Conservation (phyloP, 2,888 invertebrate species). For the Agrenia bidenticulata region DNA sequence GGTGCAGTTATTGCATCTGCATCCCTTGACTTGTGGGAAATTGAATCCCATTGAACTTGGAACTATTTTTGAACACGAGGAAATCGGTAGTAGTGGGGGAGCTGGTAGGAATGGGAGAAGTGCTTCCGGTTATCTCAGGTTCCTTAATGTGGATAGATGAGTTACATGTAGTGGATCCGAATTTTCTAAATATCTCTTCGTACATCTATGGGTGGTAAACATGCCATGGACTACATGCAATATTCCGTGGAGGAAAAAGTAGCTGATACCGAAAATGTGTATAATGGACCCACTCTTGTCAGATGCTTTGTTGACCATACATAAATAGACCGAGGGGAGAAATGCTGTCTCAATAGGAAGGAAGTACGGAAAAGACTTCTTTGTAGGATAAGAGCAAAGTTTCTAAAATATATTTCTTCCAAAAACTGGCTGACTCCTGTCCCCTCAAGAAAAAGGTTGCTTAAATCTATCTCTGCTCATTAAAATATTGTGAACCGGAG, state of each 20-base stretch:
- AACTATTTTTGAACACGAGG: slow-evolving; percentile 9
- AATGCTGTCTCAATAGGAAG: not conserved
- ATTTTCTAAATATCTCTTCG: not conserved
- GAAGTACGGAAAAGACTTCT: slow-evolving; percentile 1
- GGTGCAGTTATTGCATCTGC: not conserved
- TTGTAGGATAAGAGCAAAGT: not conserved
- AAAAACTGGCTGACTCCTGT: too few relatives aligned
- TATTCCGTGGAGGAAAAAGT: not conserved
- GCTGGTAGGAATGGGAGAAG: slow-evolving; percentile 3
- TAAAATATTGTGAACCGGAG: too few relatives aligned
- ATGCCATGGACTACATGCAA: not conserved
- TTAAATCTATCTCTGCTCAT: too few relatives aligned
- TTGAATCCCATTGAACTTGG: slow-evolving; percentile 6
- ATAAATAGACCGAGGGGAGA: not conserved
- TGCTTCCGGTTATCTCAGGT: slow-evolving; percentile 18
- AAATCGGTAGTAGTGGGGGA: not conserved
- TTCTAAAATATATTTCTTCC: not conserved
- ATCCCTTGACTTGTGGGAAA: slow-evolving; percentile 3
- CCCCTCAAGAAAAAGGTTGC: too few relatives aligned
- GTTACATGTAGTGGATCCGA: slow-evolving; percentile 2
- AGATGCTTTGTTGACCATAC: not conserved
- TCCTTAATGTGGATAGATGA: slow-evolving; percentile 9
- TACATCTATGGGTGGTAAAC: not conserved
- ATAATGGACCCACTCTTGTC: slow-evolving; percentile 1
- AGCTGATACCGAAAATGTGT: not conserved